These are phyloP conservation scores for Hirtodrosophila confusa DNA, from an alignment of 2,888 invertebrate genomes.

Conservation along the genomic window DNA sequence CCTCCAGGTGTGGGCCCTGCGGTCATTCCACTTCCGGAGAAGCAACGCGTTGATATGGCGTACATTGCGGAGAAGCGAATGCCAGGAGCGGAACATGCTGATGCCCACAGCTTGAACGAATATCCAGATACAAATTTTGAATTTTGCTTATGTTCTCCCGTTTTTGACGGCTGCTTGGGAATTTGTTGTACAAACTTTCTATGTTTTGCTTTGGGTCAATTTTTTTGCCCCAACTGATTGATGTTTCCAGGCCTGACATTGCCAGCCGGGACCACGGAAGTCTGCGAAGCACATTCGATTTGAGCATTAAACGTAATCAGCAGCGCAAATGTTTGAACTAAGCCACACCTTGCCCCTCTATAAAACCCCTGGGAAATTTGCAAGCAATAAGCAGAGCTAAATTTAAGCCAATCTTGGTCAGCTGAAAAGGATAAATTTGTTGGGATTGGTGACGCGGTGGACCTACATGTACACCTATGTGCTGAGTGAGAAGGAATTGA, in stretches of 20 bases:
- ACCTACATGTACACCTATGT: not conserved
- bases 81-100: slow-evolving; percentile 25
- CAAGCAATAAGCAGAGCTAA: slow-evolving; percentile 57
- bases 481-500: slow-evolving; percentile 11
- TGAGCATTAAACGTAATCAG: slow-evolving; percentile 71
- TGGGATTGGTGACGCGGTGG: slow-evolving; percentile 13
- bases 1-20: no score
- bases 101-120: not conserved
- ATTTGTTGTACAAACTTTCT: slow-evolving; percentile 3
- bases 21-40: not conserved
- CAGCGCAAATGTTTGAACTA: slow-evolving; percentile 66
- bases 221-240: slow-evolving; percentile 39
- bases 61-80: slow-evolving; percentile 7
- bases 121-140: slow-evolving; percentile 25
- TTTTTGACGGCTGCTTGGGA: slow-evolving; percentile 1
- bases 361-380: slow-evolving; percentile 70
- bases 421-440: slow-evolving; percentile 14
- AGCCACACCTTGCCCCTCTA: slow-evolving; percentile 18
- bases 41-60: not conserved
- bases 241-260: slow-evolving; percentile 37
- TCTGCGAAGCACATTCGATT: slow-evolving; percentile 53
- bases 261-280: slow-evolving; percentile 1
- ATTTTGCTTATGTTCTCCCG: slow-evolving; percentile 14
- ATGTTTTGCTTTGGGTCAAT: slow-evolving; percentile 26
- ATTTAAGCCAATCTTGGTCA: slow-evolving; percentile 10